These are phyloP conservation scores for Dendropsophus ebraccatus DNA, from an alignment of 2,113 vertebrate genomes.

Conservation along the genomic window DNA sequence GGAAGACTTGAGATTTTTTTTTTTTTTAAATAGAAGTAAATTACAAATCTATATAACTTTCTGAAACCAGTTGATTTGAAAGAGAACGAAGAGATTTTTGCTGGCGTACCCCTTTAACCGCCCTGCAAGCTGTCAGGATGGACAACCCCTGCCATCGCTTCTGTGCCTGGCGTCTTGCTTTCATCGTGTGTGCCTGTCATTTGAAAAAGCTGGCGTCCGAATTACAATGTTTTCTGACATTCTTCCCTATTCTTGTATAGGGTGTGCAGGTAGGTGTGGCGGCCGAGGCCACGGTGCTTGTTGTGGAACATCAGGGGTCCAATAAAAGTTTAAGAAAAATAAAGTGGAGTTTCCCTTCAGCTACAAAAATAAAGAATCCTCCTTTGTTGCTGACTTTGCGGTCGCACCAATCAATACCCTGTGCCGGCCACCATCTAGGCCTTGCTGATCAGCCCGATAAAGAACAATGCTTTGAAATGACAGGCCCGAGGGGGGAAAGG, in stretches of 20 bases:
- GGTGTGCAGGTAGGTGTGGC: neutral
- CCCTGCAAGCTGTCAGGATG: no score
- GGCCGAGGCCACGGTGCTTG: neutral
- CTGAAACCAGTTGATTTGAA: no score
- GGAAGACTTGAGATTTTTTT: no score
- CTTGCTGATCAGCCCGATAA: constrained; percentile 22
- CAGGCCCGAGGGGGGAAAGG: constrained; percentile 20
- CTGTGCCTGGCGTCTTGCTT: no score
- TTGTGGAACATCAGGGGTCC: neutral
- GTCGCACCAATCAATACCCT: neutral
- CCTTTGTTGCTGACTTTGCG: constrained; percentile 15
- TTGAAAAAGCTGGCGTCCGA: neutral
- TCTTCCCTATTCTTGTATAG: neutral
- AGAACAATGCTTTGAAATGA: constrained; percentile 34
- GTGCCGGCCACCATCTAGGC: neutral
- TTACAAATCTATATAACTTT: no score
- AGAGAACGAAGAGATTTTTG: no score
- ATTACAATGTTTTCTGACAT: neutral
- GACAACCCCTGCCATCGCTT: no score
- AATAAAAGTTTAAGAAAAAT: constrained; percentile 38
- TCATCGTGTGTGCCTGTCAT: neutral
- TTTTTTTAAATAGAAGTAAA: no score
- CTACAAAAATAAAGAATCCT: constrained; percentile 1
- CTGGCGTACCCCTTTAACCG: no score
- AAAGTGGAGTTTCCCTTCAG: constrained; percentile 13